phyloP scores from a whole-genome alignment of 2,113 vertebrate genomes.

The Odobenus rosmarus region DNA sequence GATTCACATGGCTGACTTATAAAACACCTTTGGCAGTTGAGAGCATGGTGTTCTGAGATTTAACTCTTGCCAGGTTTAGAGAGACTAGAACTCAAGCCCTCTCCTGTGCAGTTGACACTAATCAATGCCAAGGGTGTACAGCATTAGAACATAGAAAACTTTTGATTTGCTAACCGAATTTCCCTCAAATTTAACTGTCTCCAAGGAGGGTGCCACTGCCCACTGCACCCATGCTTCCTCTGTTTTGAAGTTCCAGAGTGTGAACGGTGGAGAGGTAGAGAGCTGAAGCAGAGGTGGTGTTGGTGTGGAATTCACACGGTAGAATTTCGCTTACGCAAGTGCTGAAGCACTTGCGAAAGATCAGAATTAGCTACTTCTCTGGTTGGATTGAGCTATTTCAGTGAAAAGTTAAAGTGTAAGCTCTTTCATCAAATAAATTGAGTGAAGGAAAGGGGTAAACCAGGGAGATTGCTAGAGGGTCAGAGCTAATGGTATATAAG shows the following conservation, averaged over 20 bases:
- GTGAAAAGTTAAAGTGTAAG: slow-evolving; percentile 16
- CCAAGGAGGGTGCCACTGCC: background rate
- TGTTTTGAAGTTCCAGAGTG: background rate
- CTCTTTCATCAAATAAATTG: slow-evolving; percentile 35
- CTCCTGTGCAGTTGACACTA: background rate
- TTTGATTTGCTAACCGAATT: background rate
- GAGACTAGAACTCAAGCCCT: background rate
- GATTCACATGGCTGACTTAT: background rate
- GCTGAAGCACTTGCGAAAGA: slow-evolving; percentile 1
- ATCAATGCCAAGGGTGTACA: background rate
- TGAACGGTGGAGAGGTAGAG: background rate
- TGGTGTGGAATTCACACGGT: slow-evolving; percentile 34
- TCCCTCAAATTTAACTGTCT: background rate
- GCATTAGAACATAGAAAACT: background rate
- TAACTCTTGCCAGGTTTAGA: slow-evolving; percentile 40
- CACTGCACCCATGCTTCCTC: background rate
- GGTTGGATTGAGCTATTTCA: slow-evolving; percentile 56
- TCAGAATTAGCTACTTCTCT: slow-evolving; percentile 49
- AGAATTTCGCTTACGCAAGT: slow-evolving; percentile 64
- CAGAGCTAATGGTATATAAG: background rate
- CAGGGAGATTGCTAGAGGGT: background rate
- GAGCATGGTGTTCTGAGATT: background rate
- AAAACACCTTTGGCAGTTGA: background rate
- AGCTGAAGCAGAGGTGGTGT: background rate
- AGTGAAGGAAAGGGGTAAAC: background rate